phyloP scores from a whole-genome alignment of 2,888 invertebrate species.

The Aricia artaxerxes region DNA sequence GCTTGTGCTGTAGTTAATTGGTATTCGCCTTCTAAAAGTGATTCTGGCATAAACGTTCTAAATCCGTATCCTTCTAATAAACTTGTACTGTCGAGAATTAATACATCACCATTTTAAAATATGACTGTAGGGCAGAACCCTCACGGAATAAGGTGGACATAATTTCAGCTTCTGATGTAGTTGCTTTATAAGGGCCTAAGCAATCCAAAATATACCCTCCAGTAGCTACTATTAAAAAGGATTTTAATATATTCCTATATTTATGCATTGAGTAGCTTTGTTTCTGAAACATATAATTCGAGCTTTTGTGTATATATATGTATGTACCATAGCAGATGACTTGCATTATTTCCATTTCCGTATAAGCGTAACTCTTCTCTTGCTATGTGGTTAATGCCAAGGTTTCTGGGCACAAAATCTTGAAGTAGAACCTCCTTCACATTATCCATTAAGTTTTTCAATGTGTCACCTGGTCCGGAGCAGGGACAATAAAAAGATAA shows the following conservation, averaged over 20 bases:
- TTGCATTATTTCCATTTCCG: slow-evolving; percentile 5
- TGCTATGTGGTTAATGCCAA: not conserved
- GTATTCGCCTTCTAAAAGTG: slow-evolving; percentile 21
- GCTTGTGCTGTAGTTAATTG: slow-evolving; percentile 37
- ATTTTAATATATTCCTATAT: slow-evolving; percentile 25
- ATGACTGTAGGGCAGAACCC: not conserved
- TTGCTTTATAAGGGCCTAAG: not conserved
- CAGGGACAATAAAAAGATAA: too few species aligned
- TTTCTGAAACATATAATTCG: slow-evolving; percentile 26
- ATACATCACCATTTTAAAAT: not conserved
- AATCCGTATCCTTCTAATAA: not conserved
- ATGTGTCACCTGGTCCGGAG: too few species aligned
- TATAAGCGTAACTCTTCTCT: not conserved
- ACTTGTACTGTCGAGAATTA: not conserved
- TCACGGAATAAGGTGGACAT: not conserved
- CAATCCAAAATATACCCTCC: not conserved
- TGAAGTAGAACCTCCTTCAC: not conserved
- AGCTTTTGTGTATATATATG: slow-evolving; percentile 28
- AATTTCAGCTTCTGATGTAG: not conserved
- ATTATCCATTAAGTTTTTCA: slow-evolving; percentile 14
- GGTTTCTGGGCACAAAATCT: not conserved
- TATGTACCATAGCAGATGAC: slow-evolving; percentile 29
- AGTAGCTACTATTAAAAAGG: not conserved
- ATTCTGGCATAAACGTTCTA: not conserved
- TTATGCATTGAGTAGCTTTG: slow-evolving; percentile 20